Evolutionary conservation across 1,140 invertebrate genomes (phyloP).

Genomic region (Papilio polytes): DNA sequence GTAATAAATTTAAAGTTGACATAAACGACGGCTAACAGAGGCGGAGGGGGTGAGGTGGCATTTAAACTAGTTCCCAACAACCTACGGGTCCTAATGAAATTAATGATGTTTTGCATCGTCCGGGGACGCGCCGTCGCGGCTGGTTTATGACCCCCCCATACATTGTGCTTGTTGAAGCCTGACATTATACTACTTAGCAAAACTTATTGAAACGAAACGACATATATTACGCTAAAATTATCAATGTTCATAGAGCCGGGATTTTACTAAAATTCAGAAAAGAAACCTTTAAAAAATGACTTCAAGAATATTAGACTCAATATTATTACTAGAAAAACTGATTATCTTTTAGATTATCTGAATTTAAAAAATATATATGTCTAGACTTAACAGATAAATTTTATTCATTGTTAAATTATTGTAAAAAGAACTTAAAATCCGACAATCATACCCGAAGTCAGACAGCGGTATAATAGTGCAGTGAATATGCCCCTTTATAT

Average conservation of each 20-base stretch:
- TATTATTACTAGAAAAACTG: no score
- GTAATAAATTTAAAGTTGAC: conserved; percentile 22
- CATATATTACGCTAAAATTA: background rate
- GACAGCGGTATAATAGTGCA: background rate
- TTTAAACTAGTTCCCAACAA: conserved; percentile 49
- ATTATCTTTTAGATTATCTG: no score
- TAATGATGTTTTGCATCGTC: conserved; percentile 42
- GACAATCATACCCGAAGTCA: background rate
- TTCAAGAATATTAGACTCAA: background rate
- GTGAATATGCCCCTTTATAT: conserved; percentile 5
- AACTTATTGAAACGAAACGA: background rate
- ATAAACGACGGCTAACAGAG: background rate
- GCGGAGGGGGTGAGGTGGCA: conserved; percentile 5
- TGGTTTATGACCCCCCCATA: background rate
- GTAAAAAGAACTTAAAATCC: background rate
- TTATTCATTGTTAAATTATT: conserved; percentile 8
- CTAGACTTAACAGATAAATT: background rate
- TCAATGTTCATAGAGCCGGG: no score
- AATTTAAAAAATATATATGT: background rate
- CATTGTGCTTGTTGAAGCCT: background rate
- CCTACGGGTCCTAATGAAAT: conserved; percentile 47
- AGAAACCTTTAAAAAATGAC: background rate
- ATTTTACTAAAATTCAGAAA: background rate
- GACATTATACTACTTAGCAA: background rate
- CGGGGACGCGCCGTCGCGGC: background rate